Conservation (phyloP, 2,888 invertebrate genomes). For the Bombylius discolor region DNA sequence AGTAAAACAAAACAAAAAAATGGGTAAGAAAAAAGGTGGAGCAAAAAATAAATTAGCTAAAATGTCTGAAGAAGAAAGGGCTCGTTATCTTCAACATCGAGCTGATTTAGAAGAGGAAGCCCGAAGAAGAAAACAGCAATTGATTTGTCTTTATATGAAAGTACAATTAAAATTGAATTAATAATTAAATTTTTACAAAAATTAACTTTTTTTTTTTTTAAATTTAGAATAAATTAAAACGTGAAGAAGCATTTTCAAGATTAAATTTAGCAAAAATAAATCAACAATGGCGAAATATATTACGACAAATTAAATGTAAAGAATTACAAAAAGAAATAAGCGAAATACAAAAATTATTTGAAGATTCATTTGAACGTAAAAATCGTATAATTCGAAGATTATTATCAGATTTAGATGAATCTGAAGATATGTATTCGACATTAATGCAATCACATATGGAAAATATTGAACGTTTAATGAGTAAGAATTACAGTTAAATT, state of each 20-base stretch:
- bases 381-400: constrained; percentile 51
- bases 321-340: constrained; percentile 57
- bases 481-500: neutral
- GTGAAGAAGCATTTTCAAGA: constrained; percentile 64
- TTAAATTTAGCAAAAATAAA: constrained; percentile 74
- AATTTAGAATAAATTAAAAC: constrained; percentile 63
- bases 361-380: constrained; percentile 48
- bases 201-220: constrained; percentile 39
- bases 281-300: constrained; percentile 67
- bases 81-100: constrained; percentile 65
- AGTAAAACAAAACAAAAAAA: constrained; percentile 18
- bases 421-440: constrained; percentile 59
- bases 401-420: constrained; percentile 50
- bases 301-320: constrained; percentile 62
- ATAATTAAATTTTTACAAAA: constrained; percentile 58
- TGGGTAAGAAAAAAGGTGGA: constrained; percentile 54
- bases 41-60: constrained; percentile 59
- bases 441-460: constrained; percentile 61
- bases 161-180: constrained; percentile 32
- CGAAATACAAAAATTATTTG: constrained; percentile 37
- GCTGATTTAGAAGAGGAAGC: constrained; percentile 75
- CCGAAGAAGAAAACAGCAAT: constrained; percentile 61
- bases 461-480: constrained; percentile 49
- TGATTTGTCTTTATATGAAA: constrained; percentile 69
- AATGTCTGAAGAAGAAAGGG: constrained; percentile 75